Base-by-base conservation (phyloP, 2,113 vertebrate species). In the Anarrhichthys ocellatus region DNA sequence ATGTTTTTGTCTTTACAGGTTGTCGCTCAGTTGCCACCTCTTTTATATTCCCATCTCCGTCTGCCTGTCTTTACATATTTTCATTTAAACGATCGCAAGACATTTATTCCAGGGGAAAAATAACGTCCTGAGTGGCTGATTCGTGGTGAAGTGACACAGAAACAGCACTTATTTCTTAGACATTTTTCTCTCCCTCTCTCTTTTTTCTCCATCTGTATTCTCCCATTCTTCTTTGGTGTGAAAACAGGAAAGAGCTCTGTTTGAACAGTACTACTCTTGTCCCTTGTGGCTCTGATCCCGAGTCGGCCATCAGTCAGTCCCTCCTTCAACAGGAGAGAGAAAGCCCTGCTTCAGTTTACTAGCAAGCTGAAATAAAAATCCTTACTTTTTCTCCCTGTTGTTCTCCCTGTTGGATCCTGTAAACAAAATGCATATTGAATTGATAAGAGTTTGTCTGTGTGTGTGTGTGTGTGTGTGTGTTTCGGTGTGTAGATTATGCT, bases 241-340 rank as follows among this genome's bases (percentile, higher is more conserved):
- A 86, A 90, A 92, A 93, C 88, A 92, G 91, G 91, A 92, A 92
- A 86, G 83, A 71, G 77, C 78, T 81, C 24, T 87, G 87, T 92
- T 90, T 91, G 82, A 90, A 91, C 89, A 93, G 87, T 89, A 85
- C 82, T 79, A 85, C 87, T 89, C 84, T 92, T 92, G 92, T 93
- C 92, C 85, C 91, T 66, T 68, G 87, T 88, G 88, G 74, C 90
- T 90, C 73, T 84, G 83, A 80, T 91, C 79, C 79, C 46, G 3
- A 75, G 69, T 32, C 69, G 65, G 58, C 75, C 87, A 83, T 91
- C 80, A 85, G 22, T 90, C 83, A 87, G 68, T 80, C 78, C 69
- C 77, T 88, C 82, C 76, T 84, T 82, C 68, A 73, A 81, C 71
- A 83, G 80, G 46, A 42, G 61, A 82, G 62, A 85, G 64, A 84